Evolutionary conservation across 2,888 invertebrate genomes (phyloP).

Genomic region (Epinotia demarniana): DNA sequence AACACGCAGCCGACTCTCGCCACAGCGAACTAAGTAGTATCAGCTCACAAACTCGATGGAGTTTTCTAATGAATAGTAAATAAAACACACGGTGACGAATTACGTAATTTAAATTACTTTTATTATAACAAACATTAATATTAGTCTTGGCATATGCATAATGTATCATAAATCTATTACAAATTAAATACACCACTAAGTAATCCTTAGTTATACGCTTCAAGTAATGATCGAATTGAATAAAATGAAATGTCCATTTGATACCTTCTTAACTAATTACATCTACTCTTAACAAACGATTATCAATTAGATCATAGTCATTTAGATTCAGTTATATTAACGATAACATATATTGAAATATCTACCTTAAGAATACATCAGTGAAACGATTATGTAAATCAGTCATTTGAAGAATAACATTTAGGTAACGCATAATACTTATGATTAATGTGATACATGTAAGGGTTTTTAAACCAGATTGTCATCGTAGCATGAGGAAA

Average conservation of each 20-base stretch:
- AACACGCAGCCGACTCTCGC: no score
- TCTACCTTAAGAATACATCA: slow-evolving; percentile 61
- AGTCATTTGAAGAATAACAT: slow-evolving; percentile 74
- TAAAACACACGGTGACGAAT: slow-evolving; percentile 36
- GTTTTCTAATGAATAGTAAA: neutral
- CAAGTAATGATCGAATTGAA: slow-evolving; percentile 20
- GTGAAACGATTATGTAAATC: slow-evolving; percentile 75
- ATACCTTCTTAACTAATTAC: slow-evolving; percentile 45
- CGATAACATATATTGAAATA: slow-evolving; percentile 51
- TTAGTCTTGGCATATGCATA: slow-evolving; percentile 56
- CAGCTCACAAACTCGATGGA: no score
- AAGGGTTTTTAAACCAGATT: neutral
- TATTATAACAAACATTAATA: slow-evolving; percentile 67
- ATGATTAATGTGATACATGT: slow-evolving; percentile 46
- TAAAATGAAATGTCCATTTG: slow-evolving; percentile 33
- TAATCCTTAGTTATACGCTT: slow-evolving; percentile 47
- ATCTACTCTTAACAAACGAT: slow-evolving; percentile 24
- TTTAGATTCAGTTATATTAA: slow-evolving; percentile 55
- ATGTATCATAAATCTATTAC: slow-evolving; percentile 51
- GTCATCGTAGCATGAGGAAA: neutral
- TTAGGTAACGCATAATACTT: slow-evolving; percentile 55
- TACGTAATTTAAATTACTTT: slow-evolving; percentile 55
- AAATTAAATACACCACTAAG: slow-evolving; percentile 49
- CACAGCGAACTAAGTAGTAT: no score
- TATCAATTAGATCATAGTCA: slow-evolving; percentile 34